phyloP scores from a whole-genome alignment of 2,113 vertebrate genomes.

The Psittacus erithacus region DNA sequence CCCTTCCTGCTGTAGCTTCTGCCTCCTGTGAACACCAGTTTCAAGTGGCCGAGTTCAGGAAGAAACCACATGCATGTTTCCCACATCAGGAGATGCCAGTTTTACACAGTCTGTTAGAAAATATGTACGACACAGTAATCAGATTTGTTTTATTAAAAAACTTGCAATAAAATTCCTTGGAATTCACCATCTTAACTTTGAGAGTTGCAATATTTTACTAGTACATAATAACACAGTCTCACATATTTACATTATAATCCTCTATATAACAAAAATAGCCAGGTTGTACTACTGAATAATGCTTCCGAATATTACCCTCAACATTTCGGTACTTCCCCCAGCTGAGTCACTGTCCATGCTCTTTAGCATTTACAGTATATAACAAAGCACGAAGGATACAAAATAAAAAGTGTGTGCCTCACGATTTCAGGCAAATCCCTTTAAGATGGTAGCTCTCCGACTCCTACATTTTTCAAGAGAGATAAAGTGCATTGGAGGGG shows the following conservation, averaged over 20 bases:
- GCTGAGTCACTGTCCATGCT: constrained; percentile 57
- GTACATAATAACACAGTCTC: constrained; percentile 80
- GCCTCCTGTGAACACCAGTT: not conserved
- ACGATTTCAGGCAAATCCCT: constrained; percentile 66
- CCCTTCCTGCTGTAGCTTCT: not conserved
- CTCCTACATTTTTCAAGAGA: constrained; percentile 73
- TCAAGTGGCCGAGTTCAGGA: not conserved
- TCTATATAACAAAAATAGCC: constrained; percentile 88
- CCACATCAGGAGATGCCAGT: not conserved
- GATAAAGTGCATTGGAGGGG: constrained; percentile 88
- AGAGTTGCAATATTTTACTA: constrained; percentile 83
- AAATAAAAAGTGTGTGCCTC: constrained; percentile 25
- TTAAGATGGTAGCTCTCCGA: constrained; percentile 58
- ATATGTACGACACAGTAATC: not conserved
- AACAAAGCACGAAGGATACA: constrained; percentile 62
- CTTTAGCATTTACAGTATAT: constrained; percentile 60
- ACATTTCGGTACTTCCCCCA: constrained; percentile 6
- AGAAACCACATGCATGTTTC: not conserved
- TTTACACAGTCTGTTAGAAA: not conserved
- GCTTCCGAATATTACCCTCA: constrained; percentile 71
- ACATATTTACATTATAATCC: constrained; percentile 82
- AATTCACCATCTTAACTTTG: constrained; percentile 80
- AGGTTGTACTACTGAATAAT: constrained; percentile 76
- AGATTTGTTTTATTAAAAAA: constrained; percentile 79
- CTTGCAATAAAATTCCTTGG: constrained; percentile 82